Base-by-base conservation (phyloP, 2,113 vertebrate genomes). In the Polypterus bichir region DNA sequence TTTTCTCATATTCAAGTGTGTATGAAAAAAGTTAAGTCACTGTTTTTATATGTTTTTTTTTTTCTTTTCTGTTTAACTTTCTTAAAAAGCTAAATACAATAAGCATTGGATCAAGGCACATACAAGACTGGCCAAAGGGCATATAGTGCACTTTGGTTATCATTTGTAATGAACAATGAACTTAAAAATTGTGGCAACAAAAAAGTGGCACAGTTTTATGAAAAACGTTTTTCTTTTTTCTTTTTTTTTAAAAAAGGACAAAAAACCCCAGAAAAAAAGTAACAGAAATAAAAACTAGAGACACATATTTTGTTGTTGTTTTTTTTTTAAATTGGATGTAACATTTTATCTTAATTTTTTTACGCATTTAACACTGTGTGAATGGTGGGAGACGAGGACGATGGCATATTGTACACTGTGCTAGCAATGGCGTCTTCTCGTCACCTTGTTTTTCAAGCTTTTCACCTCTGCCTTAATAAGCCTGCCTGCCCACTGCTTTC, bases 101-200 rank as follows among this genome's bases (percentile, higher is more conserved):
- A 94, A 95, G 92, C 82, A 69, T 97, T 92, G 82, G 90, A 92
- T 96, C 94, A 98, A 98, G 96, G 96, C 96, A 98, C 96, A 92
- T 97, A 94, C 90, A 94, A 94, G 90, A 97, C 91, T 92, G 89
- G 90, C 94, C 96, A 97, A 97, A 97, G 94, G 90, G 92, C 89
- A 58, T 89, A 94, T 87, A 95, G 92, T 91, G 94, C 96, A 97
- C 96, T 97, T 98, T 97, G 94, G 94, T 91, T 95, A 91, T 97
- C 78, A 90, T 83, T 90, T 91, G 83, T 86, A 87, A 89, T 83
- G 85, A 92, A 87, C 86, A 86, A 83, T 83, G 81, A 80, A 85
- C 79, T 85, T 86, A 74, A 69, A 86, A 89, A 86, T 85, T 82
- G 89, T 88, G 91, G 88, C 86, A 94, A 95, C 86, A 83, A 79